These are phyloP conservation scores for Platichthys stellatus DNA, from an alignment of 2,113 vertebrate species.

Conservation along the genomic window DNA sequence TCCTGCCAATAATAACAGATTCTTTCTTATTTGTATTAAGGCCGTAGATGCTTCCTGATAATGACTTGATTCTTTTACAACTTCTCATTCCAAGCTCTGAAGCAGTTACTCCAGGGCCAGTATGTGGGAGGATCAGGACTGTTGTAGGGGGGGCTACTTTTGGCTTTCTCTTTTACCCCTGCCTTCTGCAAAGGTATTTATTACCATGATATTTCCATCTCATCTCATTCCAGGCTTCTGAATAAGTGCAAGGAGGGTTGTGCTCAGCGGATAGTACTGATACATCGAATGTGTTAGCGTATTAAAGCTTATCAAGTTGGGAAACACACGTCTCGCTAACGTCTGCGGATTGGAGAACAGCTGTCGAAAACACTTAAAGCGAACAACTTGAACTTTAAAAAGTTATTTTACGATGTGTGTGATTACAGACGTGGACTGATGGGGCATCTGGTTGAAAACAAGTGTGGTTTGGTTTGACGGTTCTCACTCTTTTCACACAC, in stretches of 20 bases:
- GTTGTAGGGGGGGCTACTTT: conserved; percentile 40
- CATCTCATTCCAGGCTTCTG: conserved; percentile 39
- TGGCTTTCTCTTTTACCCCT: conserved; percentile 44
- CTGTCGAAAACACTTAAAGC: conserved; percentile 60
- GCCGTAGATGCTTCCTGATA: background rate
- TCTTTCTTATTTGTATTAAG: background rate
- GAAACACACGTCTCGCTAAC: conserved; percentile 19
- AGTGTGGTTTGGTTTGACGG: conserved; percentile 43
- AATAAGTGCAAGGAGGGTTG: conserved; percentile 20
- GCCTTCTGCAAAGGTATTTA: conserved; percentile 52
- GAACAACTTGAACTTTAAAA: conserved; percentile 65
- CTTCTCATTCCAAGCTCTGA: conserved; percentile 27
- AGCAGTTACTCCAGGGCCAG: conserved; percentile 12
- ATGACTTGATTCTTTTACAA: conserved; percentile 9
- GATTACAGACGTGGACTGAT: conserved; percentile 59
- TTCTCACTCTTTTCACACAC: conserved; percentile 2
- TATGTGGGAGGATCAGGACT: conserved; percentile 30
- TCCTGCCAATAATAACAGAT: conserved; percentile 2
- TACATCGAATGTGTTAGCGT: conserved; percentile 16
- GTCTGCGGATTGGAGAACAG: conserved; percentile 57
- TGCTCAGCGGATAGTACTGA: conserved; percentile 16
- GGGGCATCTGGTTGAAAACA: conserved; percentile 63
- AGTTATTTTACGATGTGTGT: conserved; percentile 66
- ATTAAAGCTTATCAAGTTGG: conserved; percentile 39
- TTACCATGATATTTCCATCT: conserved; percentile 58